Conservation (phyloP, 1,140 invertebrate species). For the Drosophila santomea region DNA sequence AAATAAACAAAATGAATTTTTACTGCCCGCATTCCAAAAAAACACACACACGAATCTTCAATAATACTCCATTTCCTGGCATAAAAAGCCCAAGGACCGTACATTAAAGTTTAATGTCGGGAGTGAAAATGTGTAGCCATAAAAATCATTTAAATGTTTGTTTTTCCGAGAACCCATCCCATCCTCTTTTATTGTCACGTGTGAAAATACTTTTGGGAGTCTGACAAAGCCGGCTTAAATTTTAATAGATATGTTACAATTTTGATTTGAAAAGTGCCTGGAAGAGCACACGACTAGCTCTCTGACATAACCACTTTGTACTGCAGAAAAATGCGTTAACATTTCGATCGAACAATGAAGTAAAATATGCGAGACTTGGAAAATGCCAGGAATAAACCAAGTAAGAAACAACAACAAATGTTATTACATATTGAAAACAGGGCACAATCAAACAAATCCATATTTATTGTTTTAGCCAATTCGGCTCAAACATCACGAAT, state of each 20-base stretch:
- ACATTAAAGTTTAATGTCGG: conserved; percentile 70
- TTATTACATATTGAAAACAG: conserved; percentile 6
- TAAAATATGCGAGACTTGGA: too few relatives aligned
- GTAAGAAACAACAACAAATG: not conserved
- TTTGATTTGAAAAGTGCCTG: not conserved
- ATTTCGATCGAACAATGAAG: too few relatives aligned
- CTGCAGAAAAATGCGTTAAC: too few relatives aligned
- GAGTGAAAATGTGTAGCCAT: conserved; percentile 47
- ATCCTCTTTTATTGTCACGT: conserved; percentile 19
- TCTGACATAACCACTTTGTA: too few relatives aligned
- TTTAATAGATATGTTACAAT: conserved; percentile 48
- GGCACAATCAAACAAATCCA: conserved; percentile 16
- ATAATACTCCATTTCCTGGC: conserved; percentile 11
- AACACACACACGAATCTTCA: conserved; percentile 13
- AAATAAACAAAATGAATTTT: conserved; percentile 69
- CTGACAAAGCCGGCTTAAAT: conserved; percentile 41
- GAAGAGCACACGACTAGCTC: not conserved
- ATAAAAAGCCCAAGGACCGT: conserved; percentile 58
- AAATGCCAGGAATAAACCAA: not conserved
- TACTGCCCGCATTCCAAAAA: conserved; percentile 28
- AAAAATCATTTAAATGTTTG: conserved; percentile 80
- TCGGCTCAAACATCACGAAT: conserved; percentile 33
- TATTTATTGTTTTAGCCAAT: conserved; percentile 49
- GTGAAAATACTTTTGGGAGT: conserved; percentile 55
- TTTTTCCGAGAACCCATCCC: conserved; percentile 1